Evolutionary conservation across 2,888 invertebrate species (phyloP), one percentile per base, ranked within the genome.

Genomic region (Aphodius sticticus): DNA sequence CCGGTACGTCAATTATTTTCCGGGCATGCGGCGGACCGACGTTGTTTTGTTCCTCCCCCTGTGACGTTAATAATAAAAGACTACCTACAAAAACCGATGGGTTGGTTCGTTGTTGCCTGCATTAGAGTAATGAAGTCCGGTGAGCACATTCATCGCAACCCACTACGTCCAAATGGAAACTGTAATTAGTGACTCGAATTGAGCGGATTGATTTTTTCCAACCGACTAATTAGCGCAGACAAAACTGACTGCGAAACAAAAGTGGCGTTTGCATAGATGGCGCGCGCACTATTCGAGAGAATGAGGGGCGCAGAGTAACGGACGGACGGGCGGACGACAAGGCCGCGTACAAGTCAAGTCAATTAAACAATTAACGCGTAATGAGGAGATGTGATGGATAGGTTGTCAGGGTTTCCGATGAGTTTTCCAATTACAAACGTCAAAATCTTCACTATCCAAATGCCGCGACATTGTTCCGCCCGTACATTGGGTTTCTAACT

Each of bases 311-410:
- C 7, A 53, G 53, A 53, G 12, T 7, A 53, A 53, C 53, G 2
- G 53, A 12, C 53, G 53, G 7, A 74, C 37, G 74, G 74, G 36
- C 37, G 74, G 36, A 35, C 74, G 74, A 74, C 78, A 9, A 72
- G 38, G 53, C 16, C 38, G 71, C 76, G 69, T 77, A 78, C 75
- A 80, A 81, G 81, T 81, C 81, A 83, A 83, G 81, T 82, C 83
- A 85, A 85, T 85, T 84, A 84, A 84, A 83, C 83, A 81, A 85
- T 85, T 84, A 84, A 84, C 82, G 79, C 79, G 79, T 86, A 85
- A 86, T 85, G 83, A 85, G 83, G 81, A 82, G 81, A 82, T 82
- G 82, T 85, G 86, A 86, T 86, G 84, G 85, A 86, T 86, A 81
- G 82, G 83, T 84, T 85, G 85, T 85, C 86, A 84, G 82, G 83